A percentile compares a stretch with the other conserved stretches of the same genome.
Conservation (phyloP, 2,113 vertebrate genomes). For the Bufo gargarizans region DNA sequence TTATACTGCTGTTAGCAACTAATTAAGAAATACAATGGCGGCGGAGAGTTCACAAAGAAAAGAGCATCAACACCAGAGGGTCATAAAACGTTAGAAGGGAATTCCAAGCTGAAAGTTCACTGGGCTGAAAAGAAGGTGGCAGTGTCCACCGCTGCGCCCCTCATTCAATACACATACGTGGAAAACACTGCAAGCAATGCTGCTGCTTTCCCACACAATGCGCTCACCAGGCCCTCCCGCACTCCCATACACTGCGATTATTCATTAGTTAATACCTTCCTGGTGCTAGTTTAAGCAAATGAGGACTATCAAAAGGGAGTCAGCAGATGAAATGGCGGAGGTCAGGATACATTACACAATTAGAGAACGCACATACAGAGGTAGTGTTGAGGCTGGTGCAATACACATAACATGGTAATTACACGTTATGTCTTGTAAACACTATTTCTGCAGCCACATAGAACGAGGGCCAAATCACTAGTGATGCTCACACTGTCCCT, state of each 20-base stretch:
- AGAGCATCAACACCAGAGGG: slow-evolving; percentile 65
- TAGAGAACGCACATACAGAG: background rate
- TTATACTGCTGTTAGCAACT: slow-evolving; percentile 81
- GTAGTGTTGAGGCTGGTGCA: background rate
- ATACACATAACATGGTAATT: background rate
- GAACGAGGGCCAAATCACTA: background rate
- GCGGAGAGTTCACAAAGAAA: slow-evolving; percentile 69
- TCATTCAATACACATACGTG: slow-evolving; percentile 65
- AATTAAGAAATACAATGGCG: slow-evolving; percentile 79
- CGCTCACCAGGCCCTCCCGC: background rate
- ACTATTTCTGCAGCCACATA: background rate
- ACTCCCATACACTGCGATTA: slow-evolving; percentile 15
- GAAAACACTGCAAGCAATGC: background rate
- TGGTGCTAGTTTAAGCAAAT: slow-evolving; percentile 31
- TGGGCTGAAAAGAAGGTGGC: slow-evolving; percentile 58
- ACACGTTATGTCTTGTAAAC: background rate
- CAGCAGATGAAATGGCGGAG: slow-evolving; percentile 18
- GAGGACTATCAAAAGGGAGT: slow-evolving; percentile 23
- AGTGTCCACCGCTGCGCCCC: slow-evolving; percentile 53
- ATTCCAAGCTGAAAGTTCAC: slow-evolving; percentile 59
- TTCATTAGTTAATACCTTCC: slow-evolving; percentile 26
- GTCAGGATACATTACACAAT: slow-evolving; percentile 16
- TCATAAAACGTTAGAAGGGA: slow-evolving; percentile 61
- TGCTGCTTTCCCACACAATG: background rate
- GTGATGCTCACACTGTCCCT: background rate